Evolutionary conservation across 1,140 invertebrate genomes (phyloP).

Genomic region (Drosophila insularis): DNA sequence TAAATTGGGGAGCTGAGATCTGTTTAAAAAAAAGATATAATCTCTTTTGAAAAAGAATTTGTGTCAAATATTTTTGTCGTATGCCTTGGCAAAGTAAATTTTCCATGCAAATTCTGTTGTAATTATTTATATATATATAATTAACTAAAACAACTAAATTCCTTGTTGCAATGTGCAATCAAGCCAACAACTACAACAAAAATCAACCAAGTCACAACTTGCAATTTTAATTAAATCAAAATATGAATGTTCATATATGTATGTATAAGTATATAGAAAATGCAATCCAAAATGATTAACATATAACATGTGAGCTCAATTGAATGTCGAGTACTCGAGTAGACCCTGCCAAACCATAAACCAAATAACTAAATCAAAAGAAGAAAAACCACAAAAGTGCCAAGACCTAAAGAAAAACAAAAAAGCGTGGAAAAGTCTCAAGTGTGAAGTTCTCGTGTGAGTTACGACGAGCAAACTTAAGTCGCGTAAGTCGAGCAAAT

Average conservation of each 20-base stretch:
- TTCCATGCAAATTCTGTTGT: slow-evolving; percentile 71
- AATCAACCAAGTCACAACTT: slow-evolving; percentile 48
- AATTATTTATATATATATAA: slow-evolving; percentile 50
- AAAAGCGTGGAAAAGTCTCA: slow-evolving; percentile 73
- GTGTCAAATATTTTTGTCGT: slow-evolving; percentile 15
- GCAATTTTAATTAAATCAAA: slow-evolving; percentile 70
- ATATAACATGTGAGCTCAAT: slow-evolving; percentile 54
- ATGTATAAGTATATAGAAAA: slow-evolving; percentile 28
- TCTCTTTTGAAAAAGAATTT: slow-evolving; percentile 21
- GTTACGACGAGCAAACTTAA: slow-evolving; percentile 48
- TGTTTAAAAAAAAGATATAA: neutral
- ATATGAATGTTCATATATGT: slow-evolving; percentile 22
- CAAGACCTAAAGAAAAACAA: slow-evolving; percentile 54
- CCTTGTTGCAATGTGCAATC: slow-evolving; percentile 41
- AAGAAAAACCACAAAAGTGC: slow-evolving; percentile 38
- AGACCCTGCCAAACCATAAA: slow-evolving; percentile 36
- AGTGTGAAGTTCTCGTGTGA: slow-evolving; percentile 76
- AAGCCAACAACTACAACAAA: neutral
- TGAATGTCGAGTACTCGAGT: slow-evolving; percentile 49
- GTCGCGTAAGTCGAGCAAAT: slow-evolving; percentile 18
- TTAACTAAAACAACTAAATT: slow-evolving; percentile 45
- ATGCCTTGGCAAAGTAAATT: slow-evolving; percentile 31
- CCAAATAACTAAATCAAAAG: neutral
- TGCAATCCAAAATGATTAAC: slow-evolving; percentile 75
- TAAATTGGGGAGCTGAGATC: neutral